Evolutionary conservation across 1,140 invertebrate genomes (phyloP), one percentile per base, ranked within the genome.

Genomic region (Thaumatotibia leucotreta): DNA sequence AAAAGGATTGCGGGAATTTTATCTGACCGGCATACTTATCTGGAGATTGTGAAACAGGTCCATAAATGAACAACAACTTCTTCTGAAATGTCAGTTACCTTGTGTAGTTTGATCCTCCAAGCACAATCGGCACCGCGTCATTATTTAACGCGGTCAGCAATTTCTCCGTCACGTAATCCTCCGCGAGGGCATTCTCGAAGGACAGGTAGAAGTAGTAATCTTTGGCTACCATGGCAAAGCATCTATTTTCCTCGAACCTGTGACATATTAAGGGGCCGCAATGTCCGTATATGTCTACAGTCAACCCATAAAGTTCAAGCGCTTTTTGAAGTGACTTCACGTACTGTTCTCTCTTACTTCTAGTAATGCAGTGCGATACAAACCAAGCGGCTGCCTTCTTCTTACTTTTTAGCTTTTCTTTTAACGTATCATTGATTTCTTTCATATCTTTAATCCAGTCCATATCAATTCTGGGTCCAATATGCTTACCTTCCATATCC

Each of bases 181-280:
- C 83, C 65, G 89, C 88, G 32, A 93, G 84, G 17, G 93, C 92
- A 81, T 96, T 96, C 80, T 96, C 95, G 61, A 95, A 94, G 0
- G 95, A 91, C 63, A 96, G 76, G 77, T 95, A 95, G 75, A 95
- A 95, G 67, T 92, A 93, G 80, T 95, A 95, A 33, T 92, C 73
- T 1, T 83, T 86, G 6, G 86, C 79, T 14, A 94, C 68, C 23
- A 86, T 75, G 0, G 67, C 63, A 66, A 92, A 88, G 61, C 92
- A 93, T 33, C 86, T 75, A 0, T 76, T 68, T 49, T 73, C 63
- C 2, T 64, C 4, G n/a, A 80, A 45, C 52, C 61, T 73, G 0
- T 81, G 73, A 72, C 92, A 93, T 1, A 73, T 72, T 0, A 86
- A 65, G 0, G 69, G 63, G 0, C 93, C 93, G 86, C 96, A 97